Base-by-base conservation (phyloP, 2,113 vertebrate species). In the Saimiri boliviensis region DNA sequence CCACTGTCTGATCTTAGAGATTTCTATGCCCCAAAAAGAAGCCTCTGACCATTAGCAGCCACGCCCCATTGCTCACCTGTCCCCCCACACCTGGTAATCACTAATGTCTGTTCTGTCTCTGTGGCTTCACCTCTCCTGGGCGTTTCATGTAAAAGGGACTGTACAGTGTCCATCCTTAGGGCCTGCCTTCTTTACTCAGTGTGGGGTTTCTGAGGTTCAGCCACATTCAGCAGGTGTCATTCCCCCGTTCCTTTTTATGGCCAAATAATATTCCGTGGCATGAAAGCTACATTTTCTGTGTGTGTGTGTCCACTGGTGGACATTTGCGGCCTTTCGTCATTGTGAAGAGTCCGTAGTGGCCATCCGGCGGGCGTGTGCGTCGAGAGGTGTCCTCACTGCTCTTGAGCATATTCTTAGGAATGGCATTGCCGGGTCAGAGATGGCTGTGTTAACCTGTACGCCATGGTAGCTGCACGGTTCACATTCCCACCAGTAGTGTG, bases 221-320 rank as follows among this genome's bases (percentile, higher is more conserved):
- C 35, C 20, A 0, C 0, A 0, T 0, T 0, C 7, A 2, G 42
- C 12, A 4, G 0, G 49, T 0, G 1, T 13, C 10, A 6, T 23
- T 2, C 1, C 27, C 5, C 1, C 5, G 0, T 7, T 42, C 58
- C 66, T 27, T 0, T 30, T n/a, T 4, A 1, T 0, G 32, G 86
- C 6, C 3, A 10, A 4, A 3, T 8, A 3, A 14, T 0, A 0
- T 14, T 49, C 52, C 19, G 0, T 1, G 2, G 42, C 10, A 8
- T 13, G 40, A 10, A 14, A 8, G 5, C n/a, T 30, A n/a, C 23
- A 0, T 21, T 19, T 3, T 25, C 10, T 27, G 1, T 60, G 40
- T 30, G 27, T 5, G 5, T 25, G 2, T 42, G 0, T 5, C 40
- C 20, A 10, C 12, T 1, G 1, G 0, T 10, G 35, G 85, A 4